phyloP scores from a whole-genome alignment of 2,797 vertebrate genomes.

The Gallinago nigripennis region DNA sequence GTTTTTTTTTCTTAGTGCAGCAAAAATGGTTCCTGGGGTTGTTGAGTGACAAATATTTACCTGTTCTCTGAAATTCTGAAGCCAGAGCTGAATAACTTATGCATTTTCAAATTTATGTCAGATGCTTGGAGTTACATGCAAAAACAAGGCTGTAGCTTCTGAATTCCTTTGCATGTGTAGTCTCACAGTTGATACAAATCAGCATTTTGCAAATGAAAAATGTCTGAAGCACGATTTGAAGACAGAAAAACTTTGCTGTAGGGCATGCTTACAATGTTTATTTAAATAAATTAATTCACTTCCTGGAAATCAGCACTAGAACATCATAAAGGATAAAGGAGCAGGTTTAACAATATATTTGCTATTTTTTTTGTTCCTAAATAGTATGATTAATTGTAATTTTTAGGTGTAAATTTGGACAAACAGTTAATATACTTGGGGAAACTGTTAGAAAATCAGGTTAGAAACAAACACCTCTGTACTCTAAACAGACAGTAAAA shows the following conservation, averaged over 20 bases:
- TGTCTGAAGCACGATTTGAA: background rate
- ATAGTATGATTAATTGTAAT: background rate
- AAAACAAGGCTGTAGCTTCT: background rate
- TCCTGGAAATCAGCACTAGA: background rate
- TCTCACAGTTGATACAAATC: background rate
- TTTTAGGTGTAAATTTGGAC: background rate
- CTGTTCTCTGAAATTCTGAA: background rate
- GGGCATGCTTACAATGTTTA: fast-evolving
- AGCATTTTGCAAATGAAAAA: background rate
- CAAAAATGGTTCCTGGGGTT: background rate
- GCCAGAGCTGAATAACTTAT: background rate
- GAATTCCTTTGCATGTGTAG: background rate
- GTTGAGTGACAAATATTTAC: background rate
- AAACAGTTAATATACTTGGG: background rate
- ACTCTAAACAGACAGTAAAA: background rate
- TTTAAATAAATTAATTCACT: background rate
- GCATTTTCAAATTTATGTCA: background rate
- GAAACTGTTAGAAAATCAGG: background rate
- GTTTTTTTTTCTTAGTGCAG: background rate
- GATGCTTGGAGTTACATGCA: background rate
- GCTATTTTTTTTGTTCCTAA: background rate
- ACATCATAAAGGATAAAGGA: background rate
- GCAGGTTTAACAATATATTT: background rate
- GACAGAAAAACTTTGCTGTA: background rate
- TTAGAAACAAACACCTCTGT: background rate